Conservation (phyloP, 2,888 invertebrate genomes). For the Aradus depressus region DNA sequence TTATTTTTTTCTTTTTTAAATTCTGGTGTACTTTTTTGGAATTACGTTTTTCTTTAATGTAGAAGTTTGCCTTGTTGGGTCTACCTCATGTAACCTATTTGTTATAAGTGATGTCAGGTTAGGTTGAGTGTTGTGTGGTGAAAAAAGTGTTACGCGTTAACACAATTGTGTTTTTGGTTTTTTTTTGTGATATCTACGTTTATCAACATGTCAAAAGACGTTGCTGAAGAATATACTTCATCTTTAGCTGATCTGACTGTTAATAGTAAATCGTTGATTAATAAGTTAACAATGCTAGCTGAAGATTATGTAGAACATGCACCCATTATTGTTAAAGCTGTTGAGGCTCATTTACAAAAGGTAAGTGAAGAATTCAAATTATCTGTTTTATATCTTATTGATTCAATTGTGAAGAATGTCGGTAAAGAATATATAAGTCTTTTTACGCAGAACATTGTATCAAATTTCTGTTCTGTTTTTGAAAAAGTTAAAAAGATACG, state of each 20-base stretch:
- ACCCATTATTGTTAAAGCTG: constrained; percentile 80
- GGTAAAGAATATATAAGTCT: constrained; percentile 74
- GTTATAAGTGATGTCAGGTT: too few species aligned
- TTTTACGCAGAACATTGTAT: constrained; percentile 87
- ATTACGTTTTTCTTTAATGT: too few species aligned
- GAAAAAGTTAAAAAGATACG: constrained; percentile 91
- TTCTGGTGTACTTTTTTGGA: too few species aligned
- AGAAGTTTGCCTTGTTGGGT: too few species aligned
- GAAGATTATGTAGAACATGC: constrained; percentile 90
- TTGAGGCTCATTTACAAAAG: constrained; percentile 92
- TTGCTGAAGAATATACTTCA: constrained; percentile 78
- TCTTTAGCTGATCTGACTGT: constrained; percentile 82
- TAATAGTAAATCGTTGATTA: constrained; percentile 96
- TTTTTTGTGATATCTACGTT: too few species aligned
- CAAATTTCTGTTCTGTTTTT: constrained; percentile 86
- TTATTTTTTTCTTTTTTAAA: too few species aligned
- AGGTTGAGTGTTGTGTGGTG: too few species aligned
- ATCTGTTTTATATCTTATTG: constrained; percentile 94
- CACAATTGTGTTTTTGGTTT: too few species aligned
- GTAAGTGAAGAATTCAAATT: constrained; percentile 82
- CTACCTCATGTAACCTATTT: too few species aligned
- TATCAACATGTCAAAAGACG: constrained; percentile 45
- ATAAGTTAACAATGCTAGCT: constrained; percentile 95
- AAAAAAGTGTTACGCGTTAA: too few species aligned
- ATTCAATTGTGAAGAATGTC: constrained; percentile 98